Percentiles rank a stretch among this genome's conserved stretches.
These are phyloP conservation scores for Dromius quadrimaculatus DNA, from an alignment of 2,888 invertebrate species.

Conservation along the genomic window DNA sequence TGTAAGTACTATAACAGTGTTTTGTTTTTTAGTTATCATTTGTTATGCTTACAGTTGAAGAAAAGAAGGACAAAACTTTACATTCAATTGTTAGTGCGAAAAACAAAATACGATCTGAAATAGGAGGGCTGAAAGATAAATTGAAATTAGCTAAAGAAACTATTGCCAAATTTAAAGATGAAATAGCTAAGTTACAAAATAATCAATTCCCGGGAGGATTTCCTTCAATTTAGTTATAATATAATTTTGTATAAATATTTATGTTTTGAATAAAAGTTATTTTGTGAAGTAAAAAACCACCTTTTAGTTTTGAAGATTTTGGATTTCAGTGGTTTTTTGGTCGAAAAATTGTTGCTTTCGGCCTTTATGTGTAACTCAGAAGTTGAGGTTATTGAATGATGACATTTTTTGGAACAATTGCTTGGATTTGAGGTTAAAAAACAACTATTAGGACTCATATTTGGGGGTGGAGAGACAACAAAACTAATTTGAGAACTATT, in stretches of 20 bases:
- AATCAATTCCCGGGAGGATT: conserved; percentile 57
- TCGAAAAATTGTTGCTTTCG: too few species aligned
- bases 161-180: conserved; percentile 84
- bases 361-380: too few species aligned
- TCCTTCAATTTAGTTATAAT: conserved; percentile 1
- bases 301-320: too few species aligned
- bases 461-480: too few species aligned
- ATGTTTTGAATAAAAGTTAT: conserved; percentile 1
- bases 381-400: too few species aligned
- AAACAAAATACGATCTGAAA: conserved; percentile 84
- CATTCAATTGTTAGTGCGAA: conserved; percentile 83
- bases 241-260: neutral
- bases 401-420: too few species aligned
- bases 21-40: neutral
- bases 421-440: too few species aligned
- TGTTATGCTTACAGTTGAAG: conserved; percentile 78
- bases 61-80: conserved; percentile 84
- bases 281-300: too few species aligned
- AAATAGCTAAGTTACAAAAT: conserved; percentile 71
- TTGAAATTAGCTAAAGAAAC: conserved; percentile 88
- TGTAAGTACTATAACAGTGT: conserved; percentile 80
- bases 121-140: conserved; percentile 86
- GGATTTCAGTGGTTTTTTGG: too few species aligned
- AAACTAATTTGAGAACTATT: too few species aligned
- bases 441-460: too few species aligned